Evolutionary conservation across 1,140 invertebrate genomes (phyloP).

Genomic region (Neomicropteryx cornuta): DNA sequence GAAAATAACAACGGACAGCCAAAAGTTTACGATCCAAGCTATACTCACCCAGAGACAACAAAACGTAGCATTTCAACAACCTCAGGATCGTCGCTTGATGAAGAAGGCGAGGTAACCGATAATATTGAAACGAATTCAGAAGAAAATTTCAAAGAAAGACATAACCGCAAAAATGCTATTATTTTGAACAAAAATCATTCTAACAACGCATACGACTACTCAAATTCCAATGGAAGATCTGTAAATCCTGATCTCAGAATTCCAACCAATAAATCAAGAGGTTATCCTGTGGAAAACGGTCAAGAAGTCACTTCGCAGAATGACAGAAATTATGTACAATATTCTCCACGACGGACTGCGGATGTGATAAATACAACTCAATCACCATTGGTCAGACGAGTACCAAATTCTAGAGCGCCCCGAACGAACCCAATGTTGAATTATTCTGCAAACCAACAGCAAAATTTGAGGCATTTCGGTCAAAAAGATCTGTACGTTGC

Average conservation of each 20-base stretch:
- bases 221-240: too few species aligned
- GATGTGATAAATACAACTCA: slow-evolving; percentile 5
- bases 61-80: slow-evolving; percentile 16
- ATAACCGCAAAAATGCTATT: slow-evolving; percentile 39
- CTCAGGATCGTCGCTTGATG: slow-evolving; percentile 43
- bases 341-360: background rate
- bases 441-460: slow-evolving; percentile 35
- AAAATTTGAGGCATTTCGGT: slow-evolving; percentile 37
- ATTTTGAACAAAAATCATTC: slow-evolving; percentile 30
- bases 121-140: slow-evolving; percentile 41
- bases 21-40: background rate
- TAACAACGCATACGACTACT: slow-evolving; percentile 21
- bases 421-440: slow-evolving; percentile 40
- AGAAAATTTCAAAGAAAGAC: slow-evolving; percentile 39
- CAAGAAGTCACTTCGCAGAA: slow-evolving; percentile 7
- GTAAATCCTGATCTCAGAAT: slow-evolving; percentile 21
- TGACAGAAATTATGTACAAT: too few species aligned
- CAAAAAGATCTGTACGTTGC: slow-evolving; percentile 27
- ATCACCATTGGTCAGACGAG: slow-evolving; percentile 2
- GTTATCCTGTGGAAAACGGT: too few species aligned
- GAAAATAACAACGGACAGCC: slow-evolving; percentile 33
- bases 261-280: slow-evolving; percentile 26
- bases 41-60: slow-evolving; percentile 8
- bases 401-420: too few species aligned
- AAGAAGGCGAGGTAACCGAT: slow-evolving; percentile 41